Evolutionary conservation across 1,140 invertebrate species (phyloP).

Genomic region (Scaptomyza pallida): DNA sequence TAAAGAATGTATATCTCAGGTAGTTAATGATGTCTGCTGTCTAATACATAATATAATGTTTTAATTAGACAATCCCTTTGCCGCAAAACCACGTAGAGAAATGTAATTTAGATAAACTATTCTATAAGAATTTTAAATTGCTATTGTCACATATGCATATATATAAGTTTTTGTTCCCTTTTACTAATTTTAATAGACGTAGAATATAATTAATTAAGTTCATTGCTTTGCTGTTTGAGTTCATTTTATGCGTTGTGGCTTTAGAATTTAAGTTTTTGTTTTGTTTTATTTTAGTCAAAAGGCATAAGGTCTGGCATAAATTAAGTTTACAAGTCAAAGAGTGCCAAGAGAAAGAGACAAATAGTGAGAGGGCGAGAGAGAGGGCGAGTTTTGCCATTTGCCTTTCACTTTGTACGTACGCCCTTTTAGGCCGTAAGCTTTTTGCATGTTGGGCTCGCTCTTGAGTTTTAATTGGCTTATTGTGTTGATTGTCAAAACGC

Average conservation of each 20-base stretch:
- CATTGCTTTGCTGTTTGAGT: conserved; percentile 2
- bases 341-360: not conserved
- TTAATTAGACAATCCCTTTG: no score
- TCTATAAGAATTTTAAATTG: no score
- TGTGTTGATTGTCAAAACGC: conserved; percentile 60
- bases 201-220: not conserved
- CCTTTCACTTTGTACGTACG: conserved; percentile 57
- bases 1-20: no score
- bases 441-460: conserved; percentile 35
- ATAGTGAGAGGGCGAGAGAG: not conserved
- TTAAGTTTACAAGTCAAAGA: conserved; percentile 42
- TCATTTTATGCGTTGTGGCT: conserved; percentile 30
- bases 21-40: no score
- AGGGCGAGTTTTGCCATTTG: not conserved
- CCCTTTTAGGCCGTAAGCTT: conserved; percentile 26
- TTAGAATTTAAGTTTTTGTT: no score
- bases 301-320: conserved; percentile 46
- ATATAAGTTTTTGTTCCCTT: no score
- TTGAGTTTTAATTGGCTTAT: conserved; percentile 74
- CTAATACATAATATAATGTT: no score
- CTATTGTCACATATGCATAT: no score
- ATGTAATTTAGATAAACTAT: no score
- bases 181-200: not conserved
- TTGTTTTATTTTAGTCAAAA: conserved; percentile 6
- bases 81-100: no score